Base-by-base conservation (phyloP, 2,113 vertebrate genomes). In the Mormoops blainvillei region DNA sequence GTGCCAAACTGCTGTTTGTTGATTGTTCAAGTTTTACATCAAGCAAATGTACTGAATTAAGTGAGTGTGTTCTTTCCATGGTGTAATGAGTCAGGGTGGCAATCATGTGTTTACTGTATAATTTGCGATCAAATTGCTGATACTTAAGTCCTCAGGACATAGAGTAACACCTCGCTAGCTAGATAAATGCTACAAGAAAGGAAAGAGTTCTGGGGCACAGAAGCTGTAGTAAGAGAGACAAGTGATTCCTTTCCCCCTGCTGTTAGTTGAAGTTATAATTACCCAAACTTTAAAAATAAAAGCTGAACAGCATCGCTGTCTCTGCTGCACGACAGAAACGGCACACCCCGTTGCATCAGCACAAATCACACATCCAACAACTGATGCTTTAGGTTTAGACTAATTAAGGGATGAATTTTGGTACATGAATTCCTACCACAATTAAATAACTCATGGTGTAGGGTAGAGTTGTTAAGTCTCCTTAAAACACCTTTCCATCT, bases 201-300 rank as follows among this genome's bases (percentile, higher is more conserved):
- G 52, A 84, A 92, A 70, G 13, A 8, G 71, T 87, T 77, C 48
- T 1, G 26, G 7, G 22, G 19, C 33, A 61, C 61, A 76, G 65
- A 84, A 87, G 73, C 90, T 91, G 87, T 68, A 85, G 93, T 83
- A 87, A 63, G 33, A 76, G 38, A 80, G 80, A 38, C n/a, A 70
- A 76, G 86, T 96, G 95, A 96, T 95, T 97, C 97, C 91, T 48
- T 26, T 3, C 43, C 84, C 87, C 50, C 68, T 48, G 19, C 86
- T 91, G 36, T 91, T 94, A 22, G 78, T 94, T 92, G 73, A 96
- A 89, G 89, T 96, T 96, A 91, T 94, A 97, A 97, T 97, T 96
- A 97, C 93, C 92, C 70, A 56, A 82, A 93, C 63, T 96, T 98
- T 96, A 96, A 97, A 97, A 97, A 97, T 97, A 97, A 95, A 97